These are phyloP conservation scores for Ibycter americanus DNA, from an alignment of 2,797 vertebrate genomes.

Conservation along the genomic window DNA sequence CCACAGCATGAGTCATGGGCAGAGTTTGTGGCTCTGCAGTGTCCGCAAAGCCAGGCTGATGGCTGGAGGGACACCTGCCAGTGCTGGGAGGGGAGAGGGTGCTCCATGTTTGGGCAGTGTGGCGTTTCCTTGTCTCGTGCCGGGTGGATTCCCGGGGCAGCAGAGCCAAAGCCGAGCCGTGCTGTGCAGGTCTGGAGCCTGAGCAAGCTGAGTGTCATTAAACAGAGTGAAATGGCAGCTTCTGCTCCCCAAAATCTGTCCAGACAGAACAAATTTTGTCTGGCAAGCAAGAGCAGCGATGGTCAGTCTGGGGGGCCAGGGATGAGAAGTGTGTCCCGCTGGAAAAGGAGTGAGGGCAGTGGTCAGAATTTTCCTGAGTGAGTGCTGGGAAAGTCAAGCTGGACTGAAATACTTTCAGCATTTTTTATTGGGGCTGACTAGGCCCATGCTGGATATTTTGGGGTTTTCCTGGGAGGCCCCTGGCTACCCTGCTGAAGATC, in stretches of 20 bases:
- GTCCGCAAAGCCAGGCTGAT: background rate
- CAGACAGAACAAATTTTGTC: accelerated
- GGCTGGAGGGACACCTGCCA: background rate
- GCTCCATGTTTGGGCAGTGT: background rate
- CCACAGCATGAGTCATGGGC: background rate
- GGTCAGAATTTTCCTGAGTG: background rate
- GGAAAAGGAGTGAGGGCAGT: background rate
- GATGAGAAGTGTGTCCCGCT: background rate
- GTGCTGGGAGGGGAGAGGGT: background rate
- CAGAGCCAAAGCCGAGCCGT: background rate
- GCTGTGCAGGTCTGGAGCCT: background rate
- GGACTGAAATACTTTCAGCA: background rate
- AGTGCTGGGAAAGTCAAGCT: background rate
- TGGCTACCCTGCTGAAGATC: background rate
- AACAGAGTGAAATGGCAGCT: background rate
- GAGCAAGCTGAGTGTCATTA: background rate
- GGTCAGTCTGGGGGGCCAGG: background rate
- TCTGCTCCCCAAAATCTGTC: background rate
- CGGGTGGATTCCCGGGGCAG: background rate
- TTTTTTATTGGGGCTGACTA: background rate
- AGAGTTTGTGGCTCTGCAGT: background rate
- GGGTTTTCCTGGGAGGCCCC: background rate
- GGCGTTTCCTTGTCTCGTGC: accelerated
- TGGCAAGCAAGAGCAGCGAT: accelerated
- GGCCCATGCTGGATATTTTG: background rate